A percentile compares a stretch with the other conserved stretches of the same genome.
These are phyloP conservation scores for Chrysolina americana DNA, from an alignment of 2,888 invertebrate genomes.

Conservation along the genomic window DNA sequence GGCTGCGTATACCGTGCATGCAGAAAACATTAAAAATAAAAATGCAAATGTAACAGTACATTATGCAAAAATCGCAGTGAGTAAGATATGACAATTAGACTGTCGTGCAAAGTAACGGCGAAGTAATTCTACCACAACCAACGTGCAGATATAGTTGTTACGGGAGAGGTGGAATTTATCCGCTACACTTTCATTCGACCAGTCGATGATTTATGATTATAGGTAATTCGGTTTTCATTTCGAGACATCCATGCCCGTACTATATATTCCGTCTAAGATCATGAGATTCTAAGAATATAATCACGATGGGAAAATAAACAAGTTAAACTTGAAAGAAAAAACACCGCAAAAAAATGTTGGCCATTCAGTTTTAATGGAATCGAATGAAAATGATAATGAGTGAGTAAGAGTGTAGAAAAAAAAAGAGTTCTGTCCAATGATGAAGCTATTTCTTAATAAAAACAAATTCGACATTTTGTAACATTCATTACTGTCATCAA, in stretches of 20 bases:
- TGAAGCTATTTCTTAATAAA: too few relatives aligned
- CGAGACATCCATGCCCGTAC: background rate
- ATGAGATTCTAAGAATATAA: too few relatives aligned
- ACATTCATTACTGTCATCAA: too few relatives aligned
- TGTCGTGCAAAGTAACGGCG: slow-evolving; percentile 41
- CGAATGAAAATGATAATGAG: too few relatives aligned
- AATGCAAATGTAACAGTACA: slow-evolving; percentile 35
- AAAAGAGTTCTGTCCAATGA: too few relatives aligned
- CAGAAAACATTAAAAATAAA: slow-evolving; percentile 30
- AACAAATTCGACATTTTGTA: too few relatives aligned
- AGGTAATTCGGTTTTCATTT: background rate
- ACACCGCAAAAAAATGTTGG: too few relatives aligned
- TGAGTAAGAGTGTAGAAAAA: too few relatives aligned
- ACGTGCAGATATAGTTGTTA: slow-evolving; percentile 8
- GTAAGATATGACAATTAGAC: slow-evolving; percentile 36
- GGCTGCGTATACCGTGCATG: slow-evolving; percentile 19
- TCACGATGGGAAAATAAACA: too few relatives aligned
- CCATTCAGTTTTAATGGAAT: too few relatives aligned
- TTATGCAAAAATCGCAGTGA: slow-evolving; percentile 36
- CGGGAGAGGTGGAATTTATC: slow-evolving; percentile 8
- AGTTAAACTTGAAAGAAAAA: too few relatives aligned
- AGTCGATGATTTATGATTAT: background rate
- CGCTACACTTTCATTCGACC: background rate
- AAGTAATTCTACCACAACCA: slow-evolving; percentile 33
- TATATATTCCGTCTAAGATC: too few relatives aligned